Evolutionary conservation across 2,113 vertebrate species (phyloP).

Genomic region (Cynocephalus volans): DNA sequence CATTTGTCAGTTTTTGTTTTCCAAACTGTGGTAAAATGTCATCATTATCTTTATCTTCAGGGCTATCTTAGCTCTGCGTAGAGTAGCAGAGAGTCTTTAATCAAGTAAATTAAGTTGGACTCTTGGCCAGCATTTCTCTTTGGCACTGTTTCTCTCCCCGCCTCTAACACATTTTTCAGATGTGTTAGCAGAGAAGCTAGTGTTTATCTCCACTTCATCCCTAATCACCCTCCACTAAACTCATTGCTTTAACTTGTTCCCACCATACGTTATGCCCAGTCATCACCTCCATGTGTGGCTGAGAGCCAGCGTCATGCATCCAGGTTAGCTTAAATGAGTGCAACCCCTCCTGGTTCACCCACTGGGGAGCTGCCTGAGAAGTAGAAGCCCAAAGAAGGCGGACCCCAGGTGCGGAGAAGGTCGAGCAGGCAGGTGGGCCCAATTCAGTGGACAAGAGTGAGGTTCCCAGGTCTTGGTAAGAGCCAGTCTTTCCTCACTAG

Average conservation of each 20-base stretch:
- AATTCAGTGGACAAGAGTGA: no score
- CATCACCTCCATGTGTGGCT: background rate
- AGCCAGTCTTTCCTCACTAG: background rate
- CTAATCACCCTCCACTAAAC: background rate
- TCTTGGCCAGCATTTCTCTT: background rate
- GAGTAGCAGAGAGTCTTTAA: background rate
- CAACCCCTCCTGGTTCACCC: background rate
- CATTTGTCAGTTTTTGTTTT: background rate
- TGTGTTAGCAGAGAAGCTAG: background rate
- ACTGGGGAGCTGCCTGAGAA: background rate
- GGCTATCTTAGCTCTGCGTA: background rate
- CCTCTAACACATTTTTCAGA: background rate
- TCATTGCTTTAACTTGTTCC: background rate
- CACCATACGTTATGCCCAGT: background rate
- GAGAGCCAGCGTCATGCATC: accelerated
- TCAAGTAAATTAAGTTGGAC: background rate
- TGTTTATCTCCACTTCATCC: background rate
- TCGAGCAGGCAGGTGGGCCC: background rate
- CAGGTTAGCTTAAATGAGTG: background rate
- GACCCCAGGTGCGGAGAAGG: background rate
- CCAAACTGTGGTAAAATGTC: background rate
- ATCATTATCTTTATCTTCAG: background rate
- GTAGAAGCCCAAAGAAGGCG: background rate
- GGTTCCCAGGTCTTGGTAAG: background rate
- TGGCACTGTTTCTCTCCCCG: background rate